Base-by-base conservation (phyloP, 2,113 vertebrate species). In the Nymphicus hollandicus region DNA sequence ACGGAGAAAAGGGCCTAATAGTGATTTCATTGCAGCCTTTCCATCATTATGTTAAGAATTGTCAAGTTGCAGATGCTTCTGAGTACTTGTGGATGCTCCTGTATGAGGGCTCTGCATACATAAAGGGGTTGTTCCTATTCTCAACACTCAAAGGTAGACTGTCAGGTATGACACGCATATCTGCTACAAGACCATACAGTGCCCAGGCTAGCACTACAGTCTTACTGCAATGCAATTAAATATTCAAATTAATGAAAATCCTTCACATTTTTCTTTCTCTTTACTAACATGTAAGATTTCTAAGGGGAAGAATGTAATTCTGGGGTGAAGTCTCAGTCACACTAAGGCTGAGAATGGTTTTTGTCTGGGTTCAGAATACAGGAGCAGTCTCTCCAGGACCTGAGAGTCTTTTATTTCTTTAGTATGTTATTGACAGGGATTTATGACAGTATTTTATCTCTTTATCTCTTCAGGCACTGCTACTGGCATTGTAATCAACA, bases 401-500 rank as follows among this genome's bases (percentile, higher is more conserved):
- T 91, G 66, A 84, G 33, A 41, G 25, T 1, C 20, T 77, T 25
- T 77, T 14, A 4, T 77, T 87, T 55, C 47, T 77, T 52, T 28
- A 35, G 56, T n/a, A 16, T 58, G 23, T 14, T 23, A n/a, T 23
- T 58, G 56, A 23, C 56, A 35, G 56, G 6, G 13, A 22, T 23
- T 58, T 58, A 58, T 58, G 33, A 35, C 56, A 58, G 22, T 35
- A 7, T 81, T 39, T 78, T 13, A 5, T 76, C 83, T 58, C 50
- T 78, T 50, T 28, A 49, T 22, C 47, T 12, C 83, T 50, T 35
- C 65, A 98, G 98, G 98, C 71, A 98, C 98, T 3, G 98, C 98
- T 7, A 98, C 97, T 0, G 98, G 98, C 77, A 91, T 98, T 10
- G 98, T 98, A 33, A 98, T 98, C 96, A 98, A 93, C 96, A 98